Evolutionary conservation across 35 echinoderm and acorn worm species (phyloP).

Genomic region (Apostichopus parvimensis): DNA sequence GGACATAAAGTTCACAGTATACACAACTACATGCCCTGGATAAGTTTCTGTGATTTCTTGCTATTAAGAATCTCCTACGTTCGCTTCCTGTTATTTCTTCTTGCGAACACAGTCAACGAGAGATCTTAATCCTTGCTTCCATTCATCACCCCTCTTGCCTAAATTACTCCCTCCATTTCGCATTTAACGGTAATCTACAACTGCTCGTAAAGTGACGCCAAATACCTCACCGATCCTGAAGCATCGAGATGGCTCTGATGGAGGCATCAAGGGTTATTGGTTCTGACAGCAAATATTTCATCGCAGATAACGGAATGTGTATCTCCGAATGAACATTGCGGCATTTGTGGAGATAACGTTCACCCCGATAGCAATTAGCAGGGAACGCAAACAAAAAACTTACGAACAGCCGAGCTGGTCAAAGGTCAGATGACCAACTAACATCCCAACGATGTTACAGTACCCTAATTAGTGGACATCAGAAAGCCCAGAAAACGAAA

Average conservation of each 20-base stretch:
- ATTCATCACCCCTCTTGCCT: not conserved
- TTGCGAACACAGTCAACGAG: not conserved
- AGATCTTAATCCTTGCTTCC: not conserved
- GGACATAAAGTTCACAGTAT: not conserved
- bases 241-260: constrained; percentile 3
- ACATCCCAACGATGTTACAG: constrained; percentile 11
- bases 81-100: constrained; percentile 34
- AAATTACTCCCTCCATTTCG: constrained; percentile 41
- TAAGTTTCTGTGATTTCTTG: constrained; percentile 20
- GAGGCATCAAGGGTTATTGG: constrained; percentile 43
- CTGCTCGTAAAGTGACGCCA: constrained; percentile 28
- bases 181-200: constrained; percentile 47
- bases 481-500: not conserved
- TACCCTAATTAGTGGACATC: constrained; percentile 10
- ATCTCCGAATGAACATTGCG: not conserved
- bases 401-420: not conserved
- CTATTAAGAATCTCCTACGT: constrained; percentile 19
- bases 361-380: not conserved
- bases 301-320: constrained; percentile 28
- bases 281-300: constrained; percentile 48
- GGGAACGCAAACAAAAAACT: not conserved
- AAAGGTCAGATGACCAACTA: not conserved
- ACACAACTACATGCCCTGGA: not conserved
- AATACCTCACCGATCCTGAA: constrained; percentile 17
- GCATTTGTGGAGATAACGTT: not conserved